These are phyloP conservation scores for Empis stercorea DNA, from an alignment of 2,888 invertebrate genomes.

Conservation along the genomic window DNA sequence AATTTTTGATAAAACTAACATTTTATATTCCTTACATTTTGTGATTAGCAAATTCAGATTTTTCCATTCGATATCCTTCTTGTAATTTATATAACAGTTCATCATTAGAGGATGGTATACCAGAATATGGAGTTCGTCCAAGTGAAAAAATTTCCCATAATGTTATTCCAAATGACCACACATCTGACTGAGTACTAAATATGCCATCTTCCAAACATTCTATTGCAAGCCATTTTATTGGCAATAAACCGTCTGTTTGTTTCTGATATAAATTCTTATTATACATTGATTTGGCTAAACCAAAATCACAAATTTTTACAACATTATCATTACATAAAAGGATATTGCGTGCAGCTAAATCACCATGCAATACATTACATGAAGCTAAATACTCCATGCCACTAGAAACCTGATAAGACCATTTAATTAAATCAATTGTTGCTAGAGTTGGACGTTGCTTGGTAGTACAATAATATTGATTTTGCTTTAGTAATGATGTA, in stretches of 20 bases:
- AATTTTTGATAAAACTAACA: background rate
- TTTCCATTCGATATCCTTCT: constrained; percentile 74
- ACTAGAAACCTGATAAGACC: constrained; percentile 75
- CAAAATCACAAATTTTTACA: constrained; percentile 87
- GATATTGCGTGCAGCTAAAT: constrained; percentile 73
- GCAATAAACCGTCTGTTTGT: background rate
- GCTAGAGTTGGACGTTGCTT: constrained; percentile 42
- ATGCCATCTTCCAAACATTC: constrained; percentile 74
- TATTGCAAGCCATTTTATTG: constrained; percentile 69
- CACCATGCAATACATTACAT: constrained; percentile 66
- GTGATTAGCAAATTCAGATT: constrained; percentile 71
- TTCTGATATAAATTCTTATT: background rate
- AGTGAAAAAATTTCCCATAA: constrained; percentile 73
- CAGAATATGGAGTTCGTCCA: constrained; percentile 63
- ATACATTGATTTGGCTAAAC: constrained; percentile 71
- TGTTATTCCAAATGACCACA: constrained; percentile 77
- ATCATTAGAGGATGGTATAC: background rate
- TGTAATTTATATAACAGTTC: constrained; percentile 44
- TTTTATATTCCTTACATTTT: constrained; percentile 44
- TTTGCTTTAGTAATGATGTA: background rate
- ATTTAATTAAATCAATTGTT: constrained; percentile 67
- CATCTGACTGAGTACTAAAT: constrained; percentile 80
- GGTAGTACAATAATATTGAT: background rate
- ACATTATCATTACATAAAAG: constrained; percentile 69
- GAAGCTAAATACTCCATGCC: constrained; percentile 84